Conservation (phyloP, 2,113 vertebrate genomes). For the Clarias gariepinus region DNA sequence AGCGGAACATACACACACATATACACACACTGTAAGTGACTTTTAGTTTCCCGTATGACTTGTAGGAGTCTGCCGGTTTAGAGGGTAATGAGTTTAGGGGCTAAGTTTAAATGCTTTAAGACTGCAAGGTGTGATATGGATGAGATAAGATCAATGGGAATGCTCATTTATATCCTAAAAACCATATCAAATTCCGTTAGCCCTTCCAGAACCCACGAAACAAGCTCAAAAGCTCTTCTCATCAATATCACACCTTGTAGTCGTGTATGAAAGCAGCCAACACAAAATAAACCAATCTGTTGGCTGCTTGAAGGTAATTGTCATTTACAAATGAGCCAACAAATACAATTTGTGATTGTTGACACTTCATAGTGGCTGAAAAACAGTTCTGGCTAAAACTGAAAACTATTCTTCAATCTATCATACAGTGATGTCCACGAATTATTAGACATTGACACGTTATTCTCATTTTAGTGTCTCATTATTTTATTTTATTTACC, state of each 20-base stretch:
- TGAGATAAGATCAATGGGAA: too few relatives aligned
- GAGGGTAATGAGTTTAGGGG: conserved; percentile 38
- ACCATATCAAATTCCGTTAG: too few relatives aligned
- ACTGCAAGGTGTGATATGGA: background rate
- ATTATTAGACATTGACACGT: background rate
- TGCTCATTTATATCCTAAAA: too few relatives aligned
- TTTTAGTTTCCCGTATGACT: conserved; percentile 22
- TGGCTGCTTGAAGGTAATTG: background rate
- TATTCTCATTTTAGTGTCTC: background rate
- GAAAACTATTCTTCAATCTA: background rate
- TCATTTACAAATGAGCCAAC: background rate
- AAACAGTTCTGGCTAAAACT: background rate
- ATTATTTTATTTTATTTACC: too few relatives aligned
- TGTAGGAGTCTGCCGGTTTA: conserved; percentile 23
- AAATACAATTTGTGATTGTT: background rate
- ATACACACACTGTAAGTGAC: conserved; percentile 17
- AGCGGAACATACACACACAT: background rate
- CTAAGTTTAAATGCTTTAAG: background rate
- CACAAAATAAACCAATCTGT: too few relatives aligned
- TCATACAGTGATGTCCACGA: background rate
- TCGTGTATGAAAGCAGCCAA: too few relatives aligned
- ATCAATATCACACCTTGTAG: too few relatives aligned
- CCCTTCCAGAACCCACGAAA: too few relatives aligned
- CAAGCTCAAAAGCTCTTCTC: too few relatives aligned
- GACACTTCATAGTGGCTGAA: background rate